phyloP scores from a whole-genome alignment of 2,888 invertebrate species.

The Acrocyrtus sp. region DNA sequence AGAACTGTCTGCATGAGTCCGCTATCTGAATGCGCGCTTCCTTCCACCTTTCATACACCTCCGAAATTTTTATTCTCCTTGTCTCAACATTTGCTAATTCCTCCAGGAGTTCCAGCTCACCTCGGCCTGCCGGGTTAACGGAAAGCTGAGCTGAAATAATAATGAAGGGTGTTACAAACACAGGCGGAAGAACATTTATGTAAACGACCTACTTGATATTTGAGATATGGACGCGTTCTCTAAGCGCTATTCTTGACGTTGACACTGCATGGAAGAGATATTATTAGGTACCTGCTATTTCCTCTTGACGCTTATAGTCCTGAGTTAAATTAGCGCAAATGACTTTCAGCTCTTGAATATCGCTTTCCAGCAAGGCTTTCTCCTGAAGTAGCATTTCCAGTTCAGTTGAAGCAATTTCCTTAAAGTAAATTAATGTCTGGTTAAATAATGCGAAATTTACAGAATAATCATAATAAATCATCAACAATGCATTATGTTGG shows the following conservation, averaged over 20 bases:
- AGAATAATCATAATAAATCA: neutral
- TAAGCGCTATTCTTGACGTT: too few species aligned
- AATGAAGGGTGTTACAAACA: too few species aligned
- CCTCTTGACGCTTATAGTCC: constrained; percentile 60
- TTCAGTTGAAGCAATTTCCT: constrained; percentile 62
- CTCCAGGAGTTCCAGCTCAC: constrained; percentile 40
- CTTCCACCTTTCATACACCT: constrained; percentile 62
- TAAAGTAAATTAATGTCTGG: neutral
- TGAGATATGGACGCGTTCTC: too few species aligned
- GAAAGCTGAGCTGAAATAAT: constrained; percentile 39
- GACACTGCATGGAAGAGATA: neutral
- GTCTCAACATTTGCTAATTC: constrained; percentile 58
- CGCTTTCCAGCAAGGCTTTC: constrained; percentile 58
- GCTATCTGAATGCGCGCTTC: constrained; percentile 53
- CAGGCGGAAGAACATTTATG: too few species aligned
- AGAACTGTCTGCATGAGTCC: constrained; percentile 59
- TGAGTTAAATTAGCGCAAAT: constrained; percentile 50
- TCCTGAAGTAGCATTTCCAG: constrained; percentile 63
- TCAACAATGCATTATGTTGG: neutral
- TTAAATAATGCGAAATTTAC: neutral
- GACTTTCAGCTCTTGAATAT: constrained; percentile 52
- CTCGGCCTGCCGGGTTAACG: constrained; percentile 27
- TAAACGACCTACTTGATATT: too few species aligned
- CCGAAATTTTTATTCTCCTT: constrained; percentile 58
- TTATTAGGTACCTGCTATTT: constrained; percentile 51